Evolutionary conservation across 2,797 vertebrate species (phyloP).

Genomic region (Coregonus suidteri): DNA sequence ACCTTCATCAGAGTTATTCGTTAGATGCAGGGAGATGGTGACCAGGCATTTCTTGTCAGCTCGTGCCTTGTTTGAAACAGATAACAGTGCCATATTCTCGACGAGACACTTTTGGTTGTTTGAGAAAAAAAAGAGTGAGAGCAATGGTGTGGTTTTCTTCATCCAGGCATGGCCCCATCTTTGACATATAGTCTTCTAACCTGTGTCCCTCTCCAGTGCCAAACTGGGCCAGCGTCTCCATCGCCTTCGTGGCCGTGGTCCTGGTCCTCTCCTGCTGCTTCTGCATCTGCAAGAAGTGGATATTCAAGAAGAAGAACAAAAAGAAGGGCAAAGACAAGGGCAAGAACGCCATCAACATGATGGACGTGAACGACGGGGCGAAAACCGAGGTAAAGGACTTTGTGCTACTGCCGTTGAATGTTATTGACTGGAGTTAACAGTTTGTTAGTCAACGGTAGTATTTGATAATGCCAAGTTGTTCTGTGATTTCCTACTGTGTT

Average conservation of each 20-base stretch:
- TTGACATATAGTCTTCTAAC: slow-evolving; percentile 13
- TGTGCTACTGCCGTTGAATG: not conserved
- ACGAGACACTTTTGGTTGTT: not conserved
- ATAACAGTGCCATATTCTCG: not conserved
- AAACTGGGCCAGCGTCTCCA: slow-evolving; percentile 97
- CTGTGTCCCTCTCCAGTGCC: slow-evolving; percentile 81
- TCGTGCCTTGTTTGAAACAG: slow-evolving; percentile 14
- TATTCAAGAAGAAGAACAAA: slow-evolving; percentile 99
- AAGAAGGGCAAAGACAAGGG: slow-evolving; percentile 99
- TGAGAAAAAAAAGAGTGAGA: not conserved
- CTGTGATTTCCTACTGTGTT: too few relatives aligned
- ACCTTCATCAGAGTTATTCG: not conserved
- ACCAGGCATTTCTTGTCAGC: slow-evolving; percentile 28
- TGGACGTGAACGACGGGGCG: slow-evolving; percentile 92
- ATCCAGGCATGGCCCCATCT: not conserved
- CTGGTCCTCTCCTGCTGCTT: slow-evolving; percentile 98
- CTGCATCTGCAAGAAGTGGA: slow-evolving; percentile 99
- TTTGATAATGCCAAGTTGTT: not conserved
- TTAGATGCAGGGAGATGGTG: not conserved
- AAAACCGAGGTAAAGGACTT: slow-evolving; percentile 94
- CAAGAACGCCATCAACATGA: slow-evolving; percentile 99
- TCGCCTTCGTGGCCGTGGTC: slow-evolving; percentile 95
- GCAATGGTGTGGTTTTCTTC: slow-evolving; percentile 21
- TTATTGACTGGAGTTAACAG: not conserved
- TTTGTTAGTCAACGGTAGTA: not conserved